phyloP scores from a whole-genome alignment of 2,888 invertebrate species.

The Bhutanitis thaidina region DNA sequence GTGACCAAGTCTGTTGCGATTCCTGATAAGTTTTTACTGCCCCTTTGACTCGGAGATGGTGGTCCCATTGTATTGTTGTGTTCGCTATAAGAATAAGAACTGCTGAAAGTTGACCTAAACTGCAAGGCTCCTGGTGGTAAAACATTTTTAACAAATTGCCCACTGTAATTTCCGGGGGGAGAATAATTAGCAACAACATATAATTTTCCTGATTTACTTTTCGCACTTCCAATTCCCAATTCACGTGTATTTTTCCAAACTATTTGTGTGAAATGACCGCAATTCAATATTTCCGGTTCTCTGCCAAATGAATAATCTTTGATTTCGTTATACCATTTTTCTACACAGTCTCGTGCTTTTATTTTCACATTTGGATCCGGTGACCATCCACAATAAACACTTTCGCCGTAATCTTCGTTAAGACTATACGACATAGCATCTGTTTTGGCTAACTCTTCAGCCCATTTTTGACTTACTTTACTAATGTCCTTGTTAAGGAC shows the following conservation, averaged over 20 bases:
- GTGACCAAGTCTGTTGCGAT: constrained; percentile 57
- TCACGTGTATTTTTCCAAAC: constrained; percentile 89
- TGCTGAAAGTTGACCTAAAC: constrained; percentile 38
- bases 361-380: constrained; percentile 83
- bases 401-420: constrained; percentile 83
- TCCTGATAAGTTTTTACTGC: constrained; percentile 53
- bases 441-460: constrained; percentile 82
- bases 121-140: constrained; percentile 75
- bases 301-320: constrained; percentile 84
- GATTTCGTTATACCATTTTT: constrained; percentile 89
- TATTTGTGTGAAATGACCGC: constrained; percentile 88
- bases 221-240: constrained; percentile 87
- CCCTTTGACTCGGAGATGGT: constrained; percentile 45
- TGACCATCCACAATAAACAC: constrained; percentile 85
- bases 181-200: constrained; percentile 92
- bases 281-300: constrained; percentile 82
- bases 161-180: constrained; percentile 90
- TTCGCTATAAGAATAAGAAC: constrained; percentile 35
- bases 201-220: constrained; percentile 86
- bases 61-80: constrained; percentile 53
- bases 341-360: constrained; percentile 84
- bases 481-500: constrained; percentile 82
- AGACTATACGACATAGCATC: constrained; percentile 83
- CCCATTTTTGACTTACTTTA: constrained; percentile 85
- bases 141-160: constrained; percentile 85